Base-by-base conservation (phyloP, 2,113 vertebrate genomes). In the Calyptommatus sinebrachiatus region DNA sequence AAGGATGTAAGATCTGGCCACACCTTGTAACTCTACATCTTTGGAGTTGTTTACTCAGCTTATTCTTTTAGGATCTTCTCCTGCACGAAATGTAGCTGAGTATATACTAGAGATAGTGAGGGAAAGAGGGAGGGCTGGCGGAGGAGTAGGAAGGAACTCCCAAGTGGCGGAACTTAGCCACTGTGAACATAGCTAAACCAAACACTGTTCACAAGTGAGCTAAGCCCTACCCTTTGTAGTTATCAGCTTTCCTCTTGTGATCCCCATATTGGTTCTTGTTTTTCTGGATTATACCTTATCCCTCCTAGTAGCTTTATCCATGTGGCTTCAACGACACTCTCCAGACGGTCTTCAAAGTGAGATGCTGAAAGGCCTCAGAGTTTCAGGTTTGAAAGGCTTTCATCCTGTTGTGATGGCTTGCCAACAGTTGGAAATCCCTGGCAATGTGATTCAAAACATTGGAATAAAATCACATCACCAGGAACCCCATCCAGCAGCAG, bases 361-460 rank as follows among this genome's bases (percentile, higher is more conserved):
- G 73, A 12, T 0, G 57, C 61, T 7, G 22, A 65, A 1, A 5
- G 74, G 63, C 61, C 46, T 73, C 74, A 60, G 63, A 76, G 53
- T 46, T 22, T 21, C 16, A 11, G 62, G 12, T 41, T 29, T 6
- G 14, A 7, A 10, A 35, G 7, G 18, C 8, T 31, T 60, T 18
- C 65, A 3, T 48, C 77, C 24, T 14, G 45, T 62, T 7, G 80
- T 41, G 71, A 71, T 62, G 75, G 95, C 96, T 81, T 93, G 93
- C 94, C 90, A 94, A 93, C 96, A 90, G 97, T 97, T 98, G 97
- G 97, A 97, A 98, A 97, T 97, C 97, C 97, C 97, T 97, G 97
- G 97, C 97, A 98, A 98, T 98, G 97, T 98, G 97, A 98, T 98
- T 97, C 96, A 95, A 93, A 93, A 91, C 76, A 91, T 86, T 91